A percentile compares a stretch with the other conserved stretches of the same genome.
phyloP scores from a whole-genome alignment of 2,113 vertebrate genomes.

The Ellobius talpinus region DNA sequence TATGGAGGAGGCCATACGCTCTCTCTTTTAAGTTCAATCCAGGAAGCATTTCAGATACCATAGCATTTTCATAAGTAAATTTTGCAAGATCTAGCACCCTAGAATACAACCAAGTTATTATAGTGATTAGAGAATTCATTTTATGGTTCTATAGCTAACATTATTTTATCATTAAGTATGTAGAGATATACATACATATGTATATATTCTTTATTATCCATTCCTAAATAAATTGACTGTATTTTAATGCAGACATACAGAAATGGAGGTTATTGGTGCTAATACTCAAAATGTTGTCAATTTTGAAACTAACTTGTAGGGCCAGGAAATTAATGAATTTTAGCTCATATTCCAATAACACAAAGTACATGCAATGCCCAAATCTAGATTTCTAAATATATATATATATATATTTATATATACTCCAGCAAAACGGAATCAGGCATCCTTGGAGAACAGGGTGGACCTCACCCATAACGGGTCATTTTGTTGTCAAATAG shows the following conservation, averaged over 20 bases:
- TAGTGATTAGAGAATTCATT: constrained; percentile 37
- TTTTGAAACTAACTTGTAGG: constrained; percentile 13
- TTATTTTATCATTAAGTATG: constrained; percentile 43
- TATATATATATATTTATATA: no score
- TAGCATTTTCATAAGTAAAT: not conserved
- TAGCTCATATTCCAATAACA: not conserved
- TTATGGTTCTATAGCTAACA: not conserved
- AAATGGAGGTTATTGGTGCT: not conserved
- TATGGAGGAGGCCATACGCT: not conserved
- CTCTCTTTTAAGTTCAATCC: not conserved
- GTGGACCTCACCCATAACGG: not conserved
- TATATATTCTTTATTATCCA: not conserved
- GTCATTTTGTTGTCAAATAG: constrained; percentile 11
- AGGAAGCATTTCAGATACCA: not conserved
- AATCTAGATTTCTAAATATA: constrained; percentile 1
- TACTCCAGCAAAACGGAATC: not conserved
- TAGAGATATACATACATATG: not conserved
- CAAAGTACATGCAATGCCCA: not conserved
- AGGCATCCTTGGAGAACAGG: not conserved
- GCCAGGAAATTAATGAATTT: not conserved
- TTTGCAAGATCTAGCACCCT: not conserved
- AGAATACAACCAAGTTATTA: not conserved
- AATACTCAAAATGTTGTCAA: not conserved
- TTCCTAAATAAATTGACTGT: not conserved
- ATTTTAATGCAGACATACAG: constrained; percentile 29